Conservation (phyloP, 2,113 vertebrate species). For the Gallinago jamesoni region DNA sequence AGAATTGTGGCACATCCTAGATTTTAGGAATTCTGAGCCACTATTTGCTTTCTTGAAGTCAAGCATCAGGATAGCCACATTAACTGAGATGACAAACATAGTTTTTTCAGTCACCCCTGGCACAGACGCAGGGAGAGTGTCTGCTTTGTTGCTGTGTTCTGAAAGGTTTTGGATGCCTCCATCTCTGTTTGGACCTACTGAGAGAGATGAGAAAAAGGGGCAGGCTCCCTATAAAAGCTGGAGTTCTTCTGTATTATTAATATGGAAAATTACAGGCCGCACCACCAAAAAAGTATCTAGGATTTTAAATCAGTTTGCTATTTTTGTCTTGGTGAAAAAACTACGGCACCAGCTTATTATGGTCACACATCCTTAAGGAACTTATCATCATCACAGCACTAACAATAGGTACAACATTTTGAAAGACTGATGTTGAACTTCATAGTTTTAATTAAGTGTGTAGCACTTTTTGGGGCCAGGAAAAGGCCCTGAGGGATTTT, state of each 20-base stretch:
- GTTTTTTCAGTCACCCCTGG: neutral
- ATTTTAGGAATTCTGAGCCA: neutral
- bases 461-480: neutral
- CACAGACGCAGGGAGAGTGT: neutral
- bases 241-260: neutral
- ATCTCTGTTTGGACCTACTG: neutral
- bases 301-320: neutral
- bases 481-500: neutral
- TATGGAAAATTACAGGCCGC: neutral
- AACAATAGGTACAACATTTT: neutral
- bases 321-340: neutral
- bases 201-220: neutral
- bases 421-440: neutral
- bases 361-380: neutral
- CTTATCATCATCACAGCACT: neutral
- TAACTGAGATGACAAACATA: neutral
- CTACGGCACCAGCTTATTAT: neutral
- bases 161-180: neutral
- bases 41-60: neutral
- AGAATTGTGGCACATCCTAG: neutral
- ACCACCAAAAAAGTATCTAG: neutral
- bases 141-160: neutral
- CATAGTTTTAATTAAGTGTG: conserved; percentile 30
- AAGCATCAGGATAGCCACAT: neutral
- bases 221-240: neutral